Evolutionary conservation across 2,113 vertebrate genomes (phyloP).

Genomic region (Vimba vimba): DNA sequence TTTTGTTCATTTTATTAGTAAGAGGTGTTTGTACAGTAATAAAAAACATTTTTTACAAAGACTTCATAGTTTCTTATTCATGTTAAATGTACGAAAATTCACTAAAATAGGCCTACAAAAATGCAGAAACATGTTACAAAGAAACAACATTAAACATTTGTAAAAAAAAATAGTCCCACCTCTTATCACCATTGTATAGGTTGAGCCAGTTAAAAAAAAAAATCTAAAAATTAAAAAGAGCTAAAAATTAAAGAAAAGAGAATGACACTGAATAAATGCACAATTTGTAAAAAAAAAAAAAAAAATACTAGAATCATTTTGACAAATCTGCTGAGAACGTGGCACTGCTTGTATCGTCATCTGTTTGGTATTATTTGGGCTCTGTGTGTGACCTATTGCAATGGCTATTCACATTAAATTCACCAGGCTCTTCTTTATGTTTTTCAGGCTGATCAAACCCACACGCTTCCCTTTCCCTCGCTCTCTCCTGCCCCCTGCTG

Average conservation of each 20-base stretch:
- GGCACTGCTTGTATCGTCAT: neutral
- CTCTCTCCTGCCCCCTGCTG: constrained; percentile 63
- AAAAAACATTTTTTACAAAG: neutral
- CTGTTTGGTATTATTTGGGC: neutral
- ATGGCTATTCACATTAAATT: constrained; percentile 25
- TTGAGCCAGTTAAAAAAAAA: constrained; percentile 15
- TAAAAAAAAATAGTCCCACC: neutral
- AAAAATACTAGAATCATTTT: neutral
- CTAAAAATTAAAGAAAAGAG: neutral
- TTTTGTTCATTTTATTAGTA: neutral
- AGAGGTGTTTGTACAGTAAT: neutral
- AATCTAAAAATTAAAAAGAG: neutral
- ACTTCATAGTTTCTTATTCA: neutral
- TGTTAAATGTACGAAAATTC: neutral
- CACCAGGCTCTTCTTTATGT: neutral
- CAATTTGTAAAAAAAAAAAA: neutral
- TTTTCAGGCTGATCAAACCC: constrained; percentile 76
- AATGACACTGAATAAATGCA: neutral
- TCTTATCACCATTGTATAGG: neutral
- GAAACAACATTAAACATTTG: neutral
- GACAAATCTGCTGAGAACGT: neutral
- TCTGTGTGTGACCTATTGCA: constrained; percentile 9
- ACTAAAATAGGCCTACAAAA: neutral
- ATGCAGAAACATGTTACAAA: neutral
- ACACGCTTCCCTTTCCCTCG: constrained; percentile 77